A percentile compares a stretch with the other conserved stretches of the same genome.
These are phyloP conservation scores for Hemitrygon akajei DNA, from an alignment of 2,797 vertebrate species.

Conservation along the genomic window DNA sequence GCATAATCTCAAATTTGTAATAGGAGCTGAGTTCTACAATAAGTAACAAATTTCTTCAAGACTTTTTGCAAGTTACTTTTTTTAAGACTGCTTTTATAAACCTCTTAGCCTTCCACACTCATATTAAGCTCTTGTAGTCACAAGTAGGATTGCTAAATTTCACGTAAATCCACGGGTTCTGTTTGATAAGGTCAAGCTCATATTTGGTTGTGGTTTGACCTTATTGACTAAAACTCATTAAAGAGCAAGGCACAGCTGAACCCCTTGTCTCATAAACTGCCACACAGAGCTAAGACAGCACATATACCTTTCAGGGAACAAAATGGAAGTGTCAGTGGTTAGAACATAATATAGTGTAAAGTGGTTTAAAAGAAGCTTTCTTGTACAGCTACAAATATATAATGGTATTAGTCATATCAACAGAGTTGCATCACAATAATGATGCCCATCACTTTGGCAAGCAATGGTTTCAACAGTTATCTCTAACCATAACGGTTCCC, in stretches of 20 bases:
- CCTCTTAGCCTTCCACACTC: neutral
- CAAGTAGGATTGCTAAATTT: neutral
- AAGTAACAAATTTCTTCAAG: too few relatives aligned
- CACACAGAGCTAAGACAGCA: neutral
- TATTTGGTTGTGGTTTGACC: conserved; percentile 5
- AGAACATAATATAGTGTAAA: neutral
- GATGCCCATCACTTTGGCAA: neutral
- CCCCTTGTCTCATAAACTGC: neutral
- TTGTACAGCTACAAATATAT: neutral
- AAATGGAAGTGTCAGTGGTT: neutral
- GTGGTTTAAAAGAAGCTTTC: neutral
- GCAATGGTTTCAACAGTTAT: neutral
- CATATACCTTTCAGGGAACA: neutral
- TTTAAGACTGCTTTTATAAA: neutral
- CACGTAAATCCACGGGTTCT: neutral
- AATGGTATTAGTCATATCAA: neutral
- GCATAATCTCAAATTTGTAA: neutral
- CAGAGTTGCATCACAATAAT: neutral
- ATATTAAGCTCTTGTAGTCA: neutral
- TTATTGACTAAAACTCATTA: conserved; percentile 6
- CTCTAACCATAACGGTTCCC: neutral
- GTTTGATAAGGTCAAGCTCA: neutral
- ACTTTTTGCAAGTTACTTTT: neutral
- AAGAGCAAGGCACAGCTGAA: neutral
- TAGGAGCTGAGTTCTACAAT: too few relatives aligned